A percentile compares a stretch with the other conserved stretches of the same genome.
Conservation (phyloP, 2,888 invertebrate genomes). For the Escarpia spicata region DNA sequence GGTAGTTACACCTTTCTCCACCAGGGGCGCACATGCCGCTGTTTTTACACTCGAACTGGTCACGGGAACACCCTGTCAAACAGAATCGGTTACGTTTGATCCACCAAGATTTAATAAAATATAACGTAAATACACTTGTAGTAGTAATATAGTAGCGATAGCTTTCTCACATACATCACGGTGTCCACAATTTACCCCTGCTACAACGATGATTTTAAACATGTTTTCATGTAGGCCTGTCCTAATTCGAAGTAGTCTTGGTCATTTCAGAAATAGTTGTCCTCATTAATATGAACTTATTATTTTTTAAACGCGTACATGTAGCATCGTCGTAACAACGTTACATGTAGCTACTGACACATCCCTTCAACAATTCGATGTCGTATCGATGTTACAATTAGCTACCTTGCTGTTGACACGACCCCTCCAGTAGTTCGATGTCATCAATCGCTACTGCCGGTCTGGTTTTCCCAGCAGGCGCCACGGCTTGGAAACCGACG, state of each 20-base stretch:
- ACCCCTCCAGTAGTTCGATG: constrained; percentile 44
- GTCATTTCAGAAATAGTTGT: too few relatives aligned
- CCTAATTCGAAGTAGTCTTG: not conserved
- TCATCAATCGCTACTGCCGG: constrained; percentile 51
- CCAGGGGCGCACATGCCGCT: constrained; percentile 26
- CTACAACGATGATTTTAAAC: not conserved
- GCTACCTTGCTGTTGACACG: constrained; percentile 47
- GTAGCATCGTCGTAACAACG: too few relatives aligned
- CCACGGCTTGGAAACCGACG: constrained; percentile 43
- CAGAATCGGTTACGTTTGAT: not conserved
- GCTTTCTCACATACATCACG: not conserved
- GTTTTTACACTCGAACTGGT: constrained; percentile 25
- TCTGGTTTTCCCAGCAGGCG: not conserved
- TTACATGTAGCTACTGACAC: constrained; percentile 37
- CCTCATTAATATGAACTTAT: not conserved
- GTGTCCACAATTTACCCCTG: not conserved
- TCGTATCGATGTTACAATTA: too few relatives aligned
- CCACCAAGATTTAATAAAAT: constrained; percentile 28
- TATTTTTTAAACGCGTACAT: not conserved
- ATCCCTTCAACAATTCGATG: constrained; percentile 41
- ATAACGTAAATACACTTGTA: constrained; percentile 40
- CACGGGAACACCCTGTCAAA: not conserved
- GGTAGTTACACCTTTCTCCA: constrained; percentile 31
- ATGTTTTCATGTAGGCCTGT: not conserved
- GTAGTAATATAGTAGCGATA: too few relatives aligned